phyloP scores from a whole-genome alignment of 1,140 invertebrate species.

The Zaprionus nigranus region DNA sequence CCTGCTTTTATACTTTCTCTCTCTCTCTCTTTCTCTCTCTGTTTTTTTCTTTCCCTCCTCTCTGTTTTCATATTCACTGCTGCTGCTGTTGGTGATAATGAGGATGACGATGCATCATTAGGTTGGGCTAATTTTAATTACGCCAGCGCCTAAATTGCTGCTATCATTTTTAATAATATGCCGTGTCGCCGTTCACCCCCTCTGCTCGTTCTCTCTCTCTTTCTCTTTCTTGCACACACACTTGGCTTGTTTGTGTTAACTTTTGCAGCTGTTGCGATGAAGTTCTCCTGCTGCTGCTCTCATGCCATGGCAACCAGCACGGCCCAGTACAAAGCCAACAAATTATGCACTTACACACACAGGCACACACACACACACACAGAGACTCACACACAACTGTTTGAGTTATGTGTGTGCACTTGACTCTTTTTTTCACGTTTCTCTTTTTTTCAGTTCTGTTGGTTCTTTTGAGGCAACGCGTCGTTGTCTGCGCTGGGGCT shows the following conservation, averaged over 20 bases:
- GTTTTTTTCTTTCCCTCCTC: neutral
- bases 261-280: conserved; percentile 68
- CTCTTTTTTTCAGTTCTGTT: neutral
- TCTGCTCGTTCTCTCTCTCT: conserved; percentile 22
- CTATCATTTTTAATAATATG: conserved; percentile 81
- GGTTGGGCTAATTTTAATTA: conserved; percentile 82
- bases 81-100: conserved; percentile 45
- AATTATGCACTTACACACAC: conserved; percentile 79
- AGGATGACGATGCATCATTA: conserved; percentile 77
- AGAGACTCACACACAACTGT: conserved; percentile 41
- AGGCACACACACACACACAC: conserved; percentile 21
- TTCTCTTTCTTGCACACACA: conserved; percentile 23
- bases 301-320: conserved; percentile 22
- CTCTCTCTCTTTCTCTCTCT: neutral
- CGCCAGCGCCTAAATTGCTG: conserved; percentile 75
- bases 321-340: conserved; percentile 73
- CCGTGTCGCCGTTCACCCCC: conserved; percentile 34
- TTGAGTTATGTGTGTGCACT: conserved; percentile 74
- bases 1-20: neutral
- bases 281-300: conserved; percentile 33
- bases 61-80: conserved; percentile 19
- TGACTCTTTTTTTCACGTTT: conserved; percentile 52
- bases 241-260: conserved; percentile 62
- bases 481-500: conserved; percentile 16
- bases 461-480: conserved; percentile 12